Evolutionary conservation across 2,113 vertebrate species (phyloP).

Genomic region (Ciconia boyciana): DNA sequence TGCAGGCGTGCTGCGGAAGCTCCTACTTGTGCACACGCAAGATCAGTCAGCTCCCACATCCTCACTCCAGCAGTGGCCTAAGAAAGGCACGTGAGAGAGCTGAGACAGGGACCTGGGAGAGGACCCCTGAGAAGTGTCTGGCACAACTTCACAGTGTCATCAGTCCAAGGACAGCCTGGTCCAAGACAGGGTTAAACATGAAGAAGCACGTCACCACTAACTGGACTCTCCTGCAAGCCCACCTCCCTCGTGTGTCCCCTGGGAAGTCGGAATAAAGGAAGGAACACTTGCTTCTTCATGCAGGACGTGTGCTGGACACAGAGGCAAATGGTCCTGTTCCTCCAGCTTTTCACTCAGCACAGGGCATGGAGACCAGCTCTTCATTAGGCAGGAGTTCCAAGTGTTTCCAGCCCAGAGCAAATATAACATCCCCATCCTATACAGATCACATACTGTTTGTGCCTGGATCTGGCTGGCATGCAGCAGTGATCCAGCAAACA

Average conservation of each 20-base stretch:
- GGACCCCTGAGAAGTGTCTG: not conserved
- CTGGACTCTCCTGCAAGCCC: not conserved
- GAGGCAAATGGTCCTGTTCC: not conserved
- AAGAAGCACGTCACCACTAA: not conserved
- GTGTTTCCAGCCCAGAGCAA: not conserved
- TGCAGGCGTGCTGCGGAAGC: fast-evolving
- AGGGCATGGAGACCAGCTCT: not conserved
- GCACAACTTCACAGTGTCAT: not conserved
- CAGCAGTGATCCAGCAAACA: not conserved
- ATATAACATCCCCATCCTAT: fast-evolving
- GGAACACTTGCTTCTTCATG: not conserved
- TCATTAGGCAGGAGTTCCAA: not conserved
- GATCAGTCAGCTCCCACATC: not conserved
- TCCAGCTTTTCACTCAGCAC: not conserved
- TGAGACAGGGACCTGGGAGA: not conserved
- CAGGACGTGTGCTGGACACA: not conserved
- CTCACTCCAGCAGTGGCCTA: not conserved
- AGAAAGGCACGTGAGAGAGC: not conserved
- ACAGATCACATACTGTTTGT: not conserved
- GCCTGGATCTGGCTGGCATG: not conserved
- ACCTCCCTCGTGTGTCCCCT: not conserved
- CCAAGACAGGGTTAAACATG: not conserved
- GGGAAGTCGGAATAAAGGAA: not conserved
- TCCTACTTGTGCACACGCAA: fast-evolving
- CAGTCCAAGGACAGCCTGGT: not conserved